Base-by-base conservation (phyloP, 53 echinoderm and acorn worm genomes). In the Hippasteria phrygiana region DNA sequence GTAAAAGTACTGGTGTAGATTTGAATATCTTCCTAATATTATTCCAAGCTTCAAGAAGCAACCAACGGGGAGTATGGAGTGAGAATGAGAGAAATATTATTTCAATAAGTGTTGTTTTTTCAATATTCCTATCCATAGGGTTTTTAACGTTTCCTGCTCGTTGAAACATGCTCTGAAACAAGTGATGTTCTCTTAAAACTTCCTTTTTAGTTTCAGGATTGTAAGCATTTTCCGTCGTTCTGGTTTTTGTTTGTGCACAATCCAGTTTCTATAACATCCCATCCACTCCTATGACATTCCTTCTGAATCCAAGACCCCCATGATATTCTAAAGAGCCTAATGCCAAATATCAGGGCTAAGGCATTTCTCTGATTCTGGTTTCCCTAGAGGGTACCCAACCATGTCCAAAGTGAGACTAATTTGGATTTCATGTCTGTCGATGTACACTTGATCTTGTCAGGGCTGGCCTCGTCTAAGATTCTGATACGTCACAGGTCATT, bases 401-500 rank as follows among this genome's bases (percentile, higher is more conserved):
- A 28, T 12, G 43, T 27, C 43, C 29, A 56, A 56, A 65, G 81
- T 85, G 53, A 85, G 85, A 70, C 85, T 71, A 71, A 53, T 85
- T 50, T 28, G 64, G 70, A 37, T 32, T 48, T 37, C 71, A 32
- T 64, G 71, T 70, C 85, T 85, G 85, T 70, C 69, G 26, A 33
- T 35, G 71, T 27, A 33, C 53, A 85, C 85, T 85, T 85, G 85
- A 85, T 70, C 70, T 85, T 85, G 71, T 85, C 85, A 85, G 26
- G 70, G 35, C 36, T 69, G 43, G 70, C 85, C 35, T 28, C 31
- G 80, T 72, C 83, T 63, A 22, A 43, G 42, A 43, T 48, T 18
- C 36, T 43, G 81, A 70, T 71, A 85, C 85, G 85, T 85, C 85
- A 85, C 46, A 71, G 85, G 85, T 85, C 85, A 85, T 26, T 67